phyloP scores from a whole-genome alignment of 2,113 vertebrate genomes.

The Tenebrosternarchus preto region DNA sequence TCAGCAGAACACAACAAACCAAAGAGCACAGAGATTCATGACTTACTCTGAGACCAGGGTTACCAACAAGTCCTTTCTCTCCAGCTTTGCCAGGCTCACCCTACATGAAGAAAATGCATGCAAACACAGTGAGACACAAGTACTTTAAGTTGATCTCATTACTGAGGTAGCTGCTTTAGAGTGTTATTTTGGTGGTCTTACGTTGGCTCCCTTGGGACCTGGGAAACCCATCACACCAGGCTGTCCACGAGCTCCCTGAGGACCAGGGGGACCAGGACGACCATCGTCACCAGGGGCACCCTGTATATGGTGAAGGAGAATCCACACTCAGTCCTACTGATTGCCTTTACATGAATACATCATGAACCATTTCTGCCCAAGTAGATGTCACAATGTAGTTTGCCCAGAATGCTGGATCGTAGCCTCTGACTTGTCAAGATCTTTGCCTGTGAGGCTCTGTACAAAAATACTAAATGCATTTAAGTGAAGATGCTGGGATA shows the following conservation, averaged over 20 bases:
- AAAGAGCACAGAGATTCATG: neutral
- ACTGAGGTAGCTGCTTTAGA: neutral
- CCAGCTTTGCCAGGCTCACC: slow-evolving; percentile 92
- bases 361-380: neutral
- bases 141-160: neutral
- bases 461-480: no score
- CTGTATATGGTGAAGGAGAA: slow-evolving; percentile 65
- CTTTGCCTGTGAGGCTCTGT: no score
- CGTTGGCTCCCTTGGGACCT: slow-evolving; percentile 93
- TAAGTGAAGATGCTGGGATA: slow-evolving; percentile 46
- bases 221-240: slow-evolving; percentile 99
- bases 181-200: slow-evolving; percentile 65
- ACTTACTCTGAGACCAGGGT: slow-evolving; percentile 89
- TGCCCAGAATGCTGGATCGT: neutral
- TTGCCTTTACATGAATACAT: neutral
- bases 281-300: slow-evolving; percentile 90
- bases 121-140: neutral
- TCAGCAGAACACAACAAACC: neutral
- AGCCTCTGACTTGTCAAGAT: no score
- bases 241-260: slow-evolving; percentile 90
- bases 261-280: slow-evolving; percentile 91
- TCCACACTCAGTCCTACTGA: neutral
- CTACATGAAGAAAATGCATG: slow-evolving; percentile 63
- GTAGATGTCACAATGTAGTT: neutral
- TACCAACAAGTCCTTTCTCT: slow-evolving; percentile 91